Conservation (phyloP, 1,140 invertebrate species). For the Coboldia fuscipes region DNA sequence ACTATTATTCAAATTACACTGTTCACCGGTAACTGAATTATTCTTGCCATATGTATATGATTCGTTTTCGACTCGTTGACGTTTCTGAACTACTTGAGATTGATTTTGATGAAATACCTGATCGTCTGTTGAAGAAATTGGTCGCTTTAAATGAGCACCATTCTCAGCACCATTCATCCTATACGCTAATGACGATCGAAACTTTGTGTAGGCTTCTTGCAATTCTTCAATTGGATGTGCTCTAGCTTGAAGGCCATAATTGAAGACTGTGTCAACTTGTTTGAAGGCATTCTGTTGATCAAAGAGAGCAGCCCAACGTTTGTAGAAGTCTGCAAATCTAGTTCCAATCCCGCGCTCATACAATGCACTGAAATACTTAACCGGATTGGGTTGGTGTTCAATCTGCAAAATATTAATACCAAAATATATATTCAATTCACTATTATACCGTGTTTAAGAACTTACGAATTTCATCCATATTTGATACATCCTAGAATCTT, state of each 20-base stretch:
- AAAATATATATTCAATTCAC: background rate
- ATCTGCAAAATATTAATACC: slow-evolving; percentile 27
- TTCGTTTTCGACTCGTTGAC: background rate
- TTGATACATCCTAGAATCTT: slow-evolving; percentile 64
- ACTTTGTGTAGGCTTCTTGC: slow-evolving; percentile 42
- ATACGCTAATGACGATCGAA: slow-evolving; percentile 35
- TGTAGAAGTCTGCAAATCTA: slow-evolving; percentile 50
- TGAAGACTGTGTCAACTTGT: slow-evolving; percentile 50
- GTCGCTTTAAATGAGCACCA: background rate
- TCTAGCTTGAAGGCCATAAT: slow-evolving; percentile 38
- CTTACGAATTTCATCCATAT: slow-evolving; percentile 83
- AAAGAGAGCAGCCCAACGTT: slow-evolving; percentile 60
- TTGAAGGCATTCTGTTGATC: slow-evolving; percentile 51
- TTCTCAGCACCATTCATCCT: slow-evolving; percentile 27
- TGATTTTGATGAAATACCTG: background rate
- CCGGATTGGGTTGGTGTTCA: slow-evolving; percentile 46
- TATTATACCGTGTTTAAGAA: slow-evolving; percentile 6
- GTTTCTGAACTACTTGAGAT: background rate
- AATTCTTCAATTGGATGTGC: slow-evolving; percentile 53
- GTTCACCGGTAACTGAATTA: background rate
- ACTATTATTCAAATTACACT: slow-evolving; percentile 2
- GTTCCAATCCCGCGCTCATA: slow-evolving; percentile 49
- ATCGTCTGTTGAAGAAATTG: background rate
- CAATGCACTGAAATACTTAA: slow-evolving; percentile 54
- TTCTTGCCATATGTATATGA: background rate